Evolutionary conservation across 1,140 invertebrate genomes (phyloP).

Genomic region (Saxidomus purpurata): DNA sequence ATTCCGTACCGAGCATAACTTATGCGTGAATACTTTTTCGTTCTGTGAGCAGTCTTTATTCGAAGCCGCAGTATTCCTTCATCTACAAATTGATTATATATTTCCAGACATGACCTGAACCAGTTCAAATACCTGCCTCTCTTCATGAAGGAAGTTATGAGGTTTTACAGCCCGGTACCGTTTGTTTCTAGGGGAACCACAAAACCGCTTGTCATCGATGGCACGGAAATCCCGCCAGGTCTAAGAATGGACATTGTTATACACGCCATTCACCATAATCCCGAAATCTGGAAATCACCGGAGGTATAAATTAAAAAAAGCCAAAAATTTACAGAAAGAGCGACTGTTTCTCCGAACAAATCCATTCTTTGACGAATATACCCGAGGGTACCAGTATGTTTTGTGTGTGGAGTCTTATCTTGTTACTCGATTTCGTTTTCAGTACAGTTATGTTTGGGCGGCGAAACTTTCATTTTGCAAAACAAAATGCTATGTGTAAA

Average conservation of each 20-base stretch:
- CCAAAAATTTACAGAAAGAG: too few relatives aligned
- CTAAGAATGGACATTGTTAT: conserved; percentile 62
- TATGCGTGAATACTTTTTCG: neutral
- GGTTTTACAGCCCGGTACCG: conserved; percentile 88
- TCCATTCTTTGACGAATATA: too few relatives aligned
- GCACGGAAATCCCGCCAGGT: conserved; percentile 61
- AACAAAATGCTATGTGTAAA: too few relatives aligned
- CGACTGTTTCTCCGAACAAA: too few relatives aligned
- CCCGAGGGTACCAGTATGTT: too few relatives aligned
- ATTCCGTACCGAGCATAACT: neutral
- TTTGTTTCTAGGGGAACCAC: conserved; percentile 91
- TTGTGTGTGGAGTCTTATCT: too few relatives aligned
- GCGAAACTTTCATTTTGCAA: too few relatives aligned
- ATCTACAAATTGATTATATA: neutral
- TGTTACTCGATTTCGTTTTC: too few relatives aligned
- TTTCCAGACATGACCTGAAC: conserved; percentile 73
- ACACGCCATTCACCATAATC: conserved; percentile 73
- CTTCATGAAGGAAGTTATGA: conserved; percentile 86
- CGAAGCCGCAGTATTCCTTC: too few relatives aligned
- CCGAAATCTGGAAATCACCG: conserved; percentile 62
- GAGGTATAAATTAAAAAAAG: conserved; percentile 28
- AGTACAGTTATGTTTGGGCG: too few relatives aligned
- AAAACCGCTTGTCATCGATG: conserved; percentile 88
- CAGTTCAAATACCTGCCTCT: conserved; percentile 83
- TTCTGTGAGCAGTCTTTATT: too few relatives aligned